Conservation (phyloP, 2,113 vertebrate species). For the Carlito syrichta region DNA sequence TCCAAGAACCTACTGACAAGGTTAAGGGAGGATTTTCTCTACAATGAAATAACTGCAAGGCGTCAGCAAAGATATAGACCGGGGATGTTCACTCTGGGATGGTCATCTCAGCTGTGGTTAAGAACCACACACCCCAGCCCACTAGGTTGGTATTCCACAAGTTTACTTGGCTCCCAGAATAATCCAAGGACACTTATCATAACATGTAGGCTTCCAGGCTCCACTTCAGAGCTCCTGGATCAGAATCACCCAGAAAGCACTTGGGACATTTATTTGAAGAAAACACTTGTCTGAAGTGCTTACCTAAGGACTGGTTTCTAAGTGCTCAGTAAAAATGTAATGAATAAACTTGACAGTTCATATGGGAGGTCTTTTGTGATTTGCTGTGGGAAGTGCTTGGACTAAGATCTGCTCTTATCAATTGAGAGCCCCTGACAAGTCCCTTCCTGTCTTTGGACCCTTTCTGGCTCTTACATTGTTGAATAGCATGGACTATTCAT, state of each 20-base stretch:
- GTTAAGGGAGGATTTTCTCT: background rate
- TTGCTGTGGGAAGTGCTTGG: background rate
- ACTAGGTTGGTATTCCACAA: background rate
- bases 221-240: background rate
- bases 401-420: background rate
- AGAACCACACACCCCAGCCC: background rate
- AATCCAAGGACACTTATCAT: background rate
- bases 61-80: rapidly evolving
- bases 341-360: background rate
- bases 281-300: background rate
- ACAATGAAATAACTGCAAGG: background rate
- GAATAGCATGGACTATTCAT: background rate
- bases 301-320: background rate
- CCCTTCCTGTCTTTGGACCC: background rate
- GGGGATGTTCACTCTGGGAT: background rate
- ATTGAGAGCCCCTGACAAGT: background rate
- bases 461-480: background rate
- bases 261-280: background rate
- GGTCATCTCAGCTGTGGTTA: background rate
- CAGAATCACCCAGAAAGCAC: background rate
- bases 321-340: background rate
- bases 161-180: background rate
- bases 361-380: background rate
- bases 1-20: background rate
- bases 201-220: background rate